These are phyloP conservation scores for Apostichopus parvimensis DNA, from an alignment of 35 echinoderm and acorn worm species.

Conservation along the genomic window DNA sequence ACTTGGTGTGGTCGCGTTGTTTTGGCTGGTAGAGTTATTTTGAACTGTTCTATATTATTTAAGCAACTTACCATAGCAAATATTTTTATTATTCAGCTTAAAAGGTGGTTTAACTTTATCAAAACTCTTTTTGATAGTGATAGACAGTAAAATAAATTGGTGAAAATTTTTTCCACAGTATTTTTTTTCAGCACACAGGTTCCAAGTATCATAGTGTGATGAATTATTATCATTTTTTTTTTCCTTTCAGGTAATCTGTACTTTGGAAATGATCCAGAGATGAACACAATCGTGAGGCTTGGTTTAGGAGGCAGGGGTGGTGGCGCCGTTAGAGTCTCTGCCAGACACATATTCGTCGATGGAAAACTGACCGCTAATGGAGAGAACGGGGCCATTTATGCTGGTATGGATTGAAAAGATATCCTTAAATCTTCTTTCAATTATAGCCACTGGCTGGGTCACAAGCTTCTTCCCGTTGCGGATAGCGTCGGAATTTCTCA, in stretches of 20 bases:
- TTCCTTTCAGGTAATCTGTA: constrained; percentile 69
- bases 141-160: too few species aligned
- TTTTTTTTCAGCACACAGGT: too few species aligned
- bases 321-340: constrained; percentile 64
- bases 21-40: too few species aligned
- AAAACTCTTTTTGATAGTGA: too few species aligned
- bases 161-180: too few species aligned
- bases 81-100: too few species aligned
- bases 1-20: too few species aligned
- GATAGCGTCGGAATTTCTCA: not conserved
- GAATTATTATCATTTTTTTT: not conserved
- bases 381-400: constrained; percentile 53
- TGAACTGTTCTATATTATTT: too few species aligned
- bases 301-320: constrained; percentile 81
- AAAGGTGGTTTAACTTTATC: too few species aligned
- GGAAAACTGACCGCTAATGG: constrained; percentile 80
- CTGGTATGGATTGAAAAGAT: constrained; percentile 42
- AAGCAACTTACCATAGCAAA: too few species aligned
- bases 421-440: not conserved
- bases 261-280: constrained; percentile 72
- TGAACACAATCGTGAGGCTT: constrained; percentile 56
- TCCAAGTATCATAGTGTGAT: too few species aligned
- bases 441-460: not conserved
- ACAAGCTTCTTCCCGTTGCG: not conserved
- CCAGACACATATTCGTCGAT: constrained; percentile 83